Base-by-base conservation (phyloP, 2,113 vertebrate genomes). In the Cnemophilus loriae region DNA sequence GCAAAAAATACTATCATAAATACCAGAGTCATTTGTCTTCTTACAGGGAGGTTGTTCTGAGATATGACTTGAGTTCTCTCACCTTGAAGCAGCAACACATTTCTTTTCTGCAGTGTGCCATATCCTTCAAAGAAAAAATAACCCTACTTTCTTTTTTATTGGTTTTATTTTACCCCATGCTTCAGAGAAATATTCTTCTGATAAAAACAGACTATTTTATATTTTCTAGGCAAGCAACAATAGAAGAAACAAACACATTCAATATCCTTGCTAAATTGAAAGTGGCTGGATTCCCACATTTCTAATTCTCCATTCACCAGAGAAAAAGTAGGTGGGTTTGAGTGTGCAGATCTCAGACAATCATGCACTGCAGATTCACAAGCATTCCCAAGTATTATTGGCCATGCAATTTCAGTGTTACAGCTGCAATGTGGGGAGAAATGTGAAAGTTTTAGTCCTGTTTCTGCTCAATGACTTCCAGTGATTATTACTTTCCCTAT, bases 161-260 rank as follows among this genome's bases (percentile, higher is more conserved):
- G 42, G 22, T 74, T 89, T 84, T 80, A 55, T 52, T 84, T 92
- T 5, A 4, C 37, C 68, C 24, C 24, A 55, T 33, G 56, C n/a
- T 89, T 93, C 65, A 89, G 69, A 95, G n/a, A 77, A 84, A 87
- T 32, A 78, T 18, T 88, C n/a, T 73, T 76, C 64, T 92, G 52
- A 84, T 76, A 79, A 79, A 82, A 61, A 56, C 19, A 56, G 35
- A 57, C 41, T 49, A 56, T 44, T 77, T 73, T 60, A 9, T 75
- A 28, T 74, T 86, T 92, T 68, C 69, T 79, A 79, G 61, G 46
- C 30, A 86, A 84, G 44, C 27, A 88, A 84, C 33, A 81, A 78
- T 8, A 56, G 47, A 78, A 84, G 32, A 74, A 90, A 77, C 47
- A 81, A 90, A 81, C 13, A 84, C 21, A 47, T 71, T 61, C 42